Evolutionary conservation across 1,140 invertebrate genomes (phyloP), one percentile per base, ranked within the genome.

Genomic region (Mactra quadrangularis): DNA sequence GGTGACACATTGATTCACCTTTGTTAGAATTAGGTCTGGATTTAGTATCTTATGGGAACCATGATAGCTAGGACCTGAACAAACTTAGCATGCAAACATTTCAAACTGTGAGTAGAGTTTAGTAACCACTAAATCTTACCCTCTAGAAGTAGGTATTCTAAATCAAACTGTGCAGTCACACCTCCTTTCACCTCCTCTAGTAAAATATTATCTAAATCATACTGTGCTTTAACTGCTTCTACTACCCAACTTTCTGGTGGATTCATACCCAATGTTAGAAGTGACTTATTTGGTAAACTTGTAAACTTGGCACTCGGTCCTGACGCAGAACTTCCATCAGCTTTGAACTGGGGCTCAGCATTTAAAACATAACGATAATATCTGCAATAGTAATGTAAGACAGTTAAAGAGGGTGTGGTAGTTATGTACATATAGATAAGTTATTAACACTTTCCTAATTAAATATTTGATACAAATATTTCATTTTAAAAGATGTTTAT

Each of bases 241-340:
- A 99, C 98, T 85, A 99, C 94, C 99, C 99, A 99, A 93, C 99
- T 98, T 92, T 99, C 97, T n/a, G 99, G 98, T 38, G 98, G 96
- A 86, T 97, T 96, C 93, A 99, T 96, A 90, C 97, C 97, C 92
- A 99, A 95, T 0, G 98, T 99, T n/a, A 99, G 95, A 71, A 99
- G 93, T 47, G 98, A 97, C 74, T 97, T 97, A 82, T 96, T 95
- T 0, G 99, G 98, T 91, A 99, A 87, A 57, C 97, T 96, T 6
- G 95, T 95, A 93, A 99, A 99, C 59, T 95, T 95, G 0, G 97
- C 98, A 47, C 95, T 92, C 0, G 97, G 96, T 33, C 97, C 97
- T 19, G 82, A 45, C 0, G 85, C 77, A 45, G 88, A 64, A n/a
- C 47, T 85, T 0, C 87, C 91, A 66, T 90, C 87, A 33, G 66